A percentile compares a stretch with the other conserved stretches of the same genome.
Evolutionary conservation across 2,888 invertebrate genomes (phyloP).

Genomic region (Sycophila texana): DNA sequence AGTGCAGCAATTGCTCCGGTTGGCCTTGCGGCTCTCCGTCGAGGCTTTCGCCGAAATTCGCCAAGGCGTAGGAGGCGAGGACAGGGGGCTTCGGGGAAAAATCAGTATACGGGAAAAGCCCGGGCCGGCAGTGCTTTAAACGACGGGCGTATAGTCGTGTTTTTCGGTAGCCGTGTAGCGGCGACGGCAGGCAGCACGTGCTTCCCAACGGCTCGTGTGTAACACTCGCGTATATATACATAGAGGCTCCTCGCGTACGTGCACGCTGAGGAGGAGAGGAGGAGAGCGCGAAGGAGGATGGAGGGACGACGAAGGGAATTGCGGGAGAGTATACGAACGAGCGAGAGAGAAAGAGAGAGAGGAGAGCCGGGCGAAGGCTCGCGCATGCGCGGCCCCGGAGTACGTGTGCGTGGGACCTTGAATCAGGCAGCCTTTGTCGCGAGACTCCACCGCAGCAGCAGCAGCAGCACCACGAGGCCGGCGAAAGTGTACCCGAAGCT

Average conservation of each 20-base stretch:
- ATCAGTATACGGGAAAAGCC: constrained; percentile 14
- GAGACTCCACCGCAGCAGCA: constrained; percentile 62
- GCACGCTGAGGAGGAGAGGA: constrained; percentile 15
- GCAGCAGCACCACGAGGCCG: constrained; percentile 73
- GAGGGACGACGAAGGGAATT: constrained; percentile 28
- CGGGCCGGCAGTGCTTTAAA: constrained; percentile 23
- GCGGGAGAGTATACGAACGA: constrained; percentile 22
- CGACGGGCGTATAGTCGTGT: constrained; percentile 12
- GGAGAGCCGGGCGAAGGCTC: constrained; percentile 7
- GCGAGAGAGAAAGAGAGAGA: background rate
- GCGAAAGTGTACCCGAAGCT: constrained; percentile 75
- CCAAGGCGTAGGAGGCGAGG: too few relatives aligned
- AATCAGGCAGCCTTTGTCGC: constrained; percentile 75
- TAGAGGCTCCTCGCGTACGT: background rate
- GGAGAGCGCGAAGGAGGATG: constrained; percentile 18
- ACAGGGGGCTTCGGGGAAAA: background rate
- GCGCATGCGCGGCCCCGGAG: constrained; percentile 58
- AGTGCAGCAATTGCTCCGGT: background rate
- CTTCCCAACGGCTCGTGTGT: constrained; percentile 44
- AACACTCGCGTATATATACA: constrained; percentile 13
- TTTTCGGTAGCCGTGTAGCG: constrained; percentile 34
- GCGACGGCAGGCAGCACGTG: constrained; percentile 49
- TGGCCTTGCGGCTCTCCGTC: background rate
- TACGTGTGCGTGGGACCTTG: constrained; percentile 70
- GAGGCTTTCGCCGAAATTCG: constrained; percentile 1